Conservation (phyloP, 1,140 invertebrate genomes). For the Nasonia longicornis region DNA sequence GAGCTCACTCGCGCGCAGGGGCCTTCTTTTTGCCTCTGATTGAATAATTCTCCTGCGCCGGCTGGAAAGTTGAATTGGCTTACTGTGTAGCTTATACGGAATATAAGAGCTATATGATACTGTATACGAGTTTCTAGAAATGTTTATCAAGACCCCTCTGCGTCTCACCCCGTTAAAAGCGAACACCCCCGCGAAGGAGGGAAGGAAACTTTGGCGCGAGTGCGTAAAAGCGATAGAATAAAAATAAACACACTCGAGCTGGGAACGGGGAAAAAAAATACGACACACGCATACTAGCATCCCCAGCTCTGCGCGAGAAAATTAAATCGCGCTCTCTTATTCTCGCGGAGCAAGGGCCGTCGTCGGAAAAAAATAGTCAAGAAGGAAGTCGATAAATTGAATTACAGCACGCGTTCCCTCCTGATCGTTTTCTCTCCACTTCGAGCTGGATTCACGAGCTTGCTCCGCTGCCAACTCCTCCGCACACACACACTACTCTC, state of each 20-base stretch:
- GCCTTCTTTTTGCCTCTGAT: neutral
- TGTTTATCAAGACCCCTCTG: too few species aligned
- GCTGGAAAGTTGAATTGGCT: neutral
- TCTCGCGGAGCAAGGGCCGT: neutral
- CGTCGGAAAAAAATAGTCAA: neutral
- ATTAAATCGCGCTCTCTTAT: slow-evolving; percentile 20
- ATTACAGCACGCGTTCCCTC: slow-evolving; percentile 21
- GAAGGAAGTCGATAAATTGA: slow-evolving; percentile 39
- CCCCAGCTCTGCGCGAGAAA: neutral
- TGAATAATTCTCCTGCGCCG: neutral
- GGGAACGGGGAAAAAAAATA: neutral
- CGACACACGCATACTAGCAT: neutral
- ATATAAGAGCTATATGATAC: too few species aligned
- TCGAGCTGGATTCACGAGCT: slow-evolving; percentile 12
- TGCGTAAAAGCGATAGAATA: neutral
- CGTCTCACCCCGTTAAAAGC: too few species aligned
- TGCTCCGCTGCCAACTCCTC: slow-evolving; percentile 20
- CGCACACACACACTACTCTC: neutral
- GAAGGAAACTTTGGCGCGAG: neutral
- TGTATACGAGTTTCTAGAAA: too few species aligned
- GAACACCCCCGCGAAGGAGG: too few species aligned
- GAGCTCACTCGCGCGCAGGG: neutral
- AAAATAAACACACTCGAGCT: slow-evolving; percentile 4
- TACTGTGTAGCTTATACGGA: neutral
- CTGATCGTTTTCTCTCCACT: slow-evolving; percentile 22